Conservation (phyloP, 2,113 vertebrate genomes). For the Leptosomus discolor region DNA sequence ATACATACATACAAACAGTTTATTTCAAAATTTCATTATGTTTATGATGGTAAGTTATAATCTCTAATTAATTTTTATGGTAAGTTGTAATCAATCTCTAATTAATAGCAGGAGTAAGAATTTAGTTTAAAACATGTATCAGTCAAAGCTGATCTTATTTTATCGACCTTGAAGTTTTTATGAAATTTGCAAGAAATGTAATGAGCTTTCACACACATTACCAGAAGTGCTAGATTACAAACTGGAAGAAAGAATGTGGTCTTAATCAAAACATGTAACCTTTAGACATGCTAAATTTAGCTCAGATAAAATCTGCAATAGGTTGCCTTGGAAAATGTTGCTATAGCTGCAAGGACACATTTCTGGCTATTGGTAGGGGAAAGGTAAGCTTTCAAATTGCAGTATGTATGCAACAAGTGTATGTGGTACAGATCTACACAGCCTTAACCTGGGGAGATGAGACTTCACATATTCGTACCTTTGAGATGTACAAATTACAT, state of each 20-base stretch:
- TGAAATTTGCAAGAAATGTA: neutral
- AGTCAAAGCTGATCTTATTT: neutral
- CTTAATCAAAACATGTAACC: constrained; percentile 70
- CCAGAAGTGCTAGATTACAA: constrained; percentile 2
- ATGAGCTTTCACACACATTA: neutral
- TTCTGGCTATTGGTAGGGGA: constrained; percentile 55
- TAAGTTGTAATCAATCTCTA: neutral
- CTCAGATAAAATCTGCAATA: constrained; percentile 59
- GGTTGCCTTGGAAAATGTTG: constrained; percentile 82
- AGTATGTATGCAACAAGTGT: constrained; percentile 30
- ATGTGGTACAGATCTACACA: neutral
- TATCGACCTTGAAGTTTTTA: constrained; percentile 11
- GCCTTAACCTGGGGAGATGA: neutral
- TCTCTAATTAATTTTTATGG: neutral
- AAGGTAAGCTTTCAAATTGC: constrained; percentile 65
- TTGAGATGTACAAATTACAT: neutral
- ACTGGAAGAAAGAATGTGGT: constrained; percentile 20
- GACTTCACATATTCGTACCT: neutral
- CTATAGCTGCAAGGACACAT: constrained; percentile 78
- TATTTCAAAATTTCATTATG: neutral
- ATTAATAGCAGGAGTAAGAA: neutral
- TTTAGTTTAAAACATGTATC: neutral
- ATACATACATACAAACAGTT: neutral
- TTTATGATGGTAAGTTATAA: neutral
- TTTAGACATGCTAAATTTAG: constrained; percentile 75